Conservation (phyloP, 2,797 vertebrate species). For the Takifugu ocellatus region DNA sequence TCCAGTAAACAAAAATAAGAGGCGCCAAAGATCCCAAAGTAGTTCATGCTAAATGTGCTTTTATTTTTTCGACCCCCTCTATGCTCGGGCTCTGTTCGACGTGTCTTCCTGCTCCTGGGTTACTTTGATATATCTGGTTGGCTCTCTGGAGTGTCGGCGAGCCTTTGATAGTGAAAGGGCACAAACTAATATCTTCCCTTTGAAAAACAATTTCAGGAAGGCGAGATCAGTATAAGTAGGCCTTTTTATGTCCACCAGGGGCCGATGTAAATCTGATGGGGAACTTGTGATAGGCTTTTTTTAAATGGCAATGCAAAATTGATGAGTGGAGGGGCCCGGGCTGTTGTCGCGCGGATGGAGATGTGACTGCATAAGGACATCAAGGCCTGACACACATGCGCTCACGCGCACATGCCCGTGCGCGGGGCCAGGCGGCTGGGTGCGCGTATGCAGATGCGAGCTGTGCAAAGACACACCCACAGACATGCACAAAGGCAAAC, state of each 20-base stretch:
- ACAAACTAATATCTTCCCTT: constrained; percentile 80
- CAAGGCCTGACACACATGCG: constrained; percentile 61
- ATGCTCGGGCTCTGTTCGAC: constrained; percentile 48
- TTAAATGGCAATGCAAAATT: constrained; percentile 82
- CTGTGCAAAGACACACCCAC: constrained; percentile 26
- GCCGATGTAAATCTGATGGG: constrained; percentile 74
- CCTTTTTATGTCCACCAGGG: constrained; percentile 75
- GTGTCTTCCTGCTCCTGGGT: constrained; percentile 70
- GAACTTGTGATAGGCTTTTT: constrained; percentile 76
- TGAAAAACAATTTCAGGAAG: constrained; percentile 81
- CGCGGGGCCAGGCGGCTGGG: no score
- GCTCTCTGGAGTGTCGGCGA: constrained; percentile 69
- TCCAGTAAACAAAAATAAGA: constrained; percentile 76
- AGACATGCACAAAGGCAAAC: constrained; percentile 15
- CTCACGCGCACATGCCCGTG: constrained; percentile 13
- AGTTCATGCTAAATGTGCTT: constrained; percentile 66
- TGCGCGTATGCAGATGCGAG: constrained; percentile 45
- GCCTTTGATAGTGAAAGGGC: constrained; percentile 78
- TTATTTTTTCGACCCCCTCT: constrained; percentile 26
- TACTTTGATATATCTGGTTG: constrained; percentile 74
- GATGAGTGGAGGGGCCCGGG: constrained; percentile 73
- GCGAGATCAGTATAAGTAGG: constrained; percentile 80
- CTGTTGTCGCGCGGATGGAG: constrained; percentile 73
- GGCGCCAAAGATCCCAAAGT: constrained; percentile 72
- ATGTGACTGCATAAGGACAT: constrained; percentile 80